Base-by-base conservation (phyloP, 2,888 invertebrate species). In the Clunio marinus region DNA sequence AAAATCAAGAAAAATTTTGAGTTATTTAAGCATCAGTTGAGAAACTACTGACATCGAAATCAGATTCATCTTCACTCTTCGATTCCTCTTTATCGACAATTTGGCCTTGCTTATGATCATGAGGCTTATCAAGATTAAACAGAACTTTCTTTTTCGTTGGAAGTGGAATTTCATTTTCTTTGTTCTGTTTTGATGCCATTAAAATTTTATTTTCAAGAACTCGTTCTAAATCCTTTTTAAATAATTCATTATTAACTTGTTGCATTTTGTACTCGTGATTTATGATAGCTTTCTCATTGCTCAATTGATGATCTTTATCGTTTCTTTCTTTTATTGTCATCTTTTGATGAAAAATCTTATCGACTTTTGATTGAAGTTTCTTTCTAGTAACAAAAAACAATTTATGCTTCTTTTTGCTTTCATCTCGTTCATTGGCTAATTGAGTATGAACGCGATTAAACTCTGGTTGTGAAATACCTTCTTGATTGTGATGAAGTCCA, bases 311-410 rank as follows among this genome's bases (percentile, higher is more conserved):
- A 41, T 10, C 10, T 10, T 41, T 41, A 10, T 41, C n/a, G 41
- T 3, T 3, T 41, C 41, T 41, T 32, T 8, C 8, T 8, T 32
- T 32, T 5, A n/a, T 41, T n/a, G n/a, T n/a, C n/a, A n/a, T n/a
- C n/a, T n/a, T 10, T 37, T 71, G 74, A 73, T 55, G 71, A 69
- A 0, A 74, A 74, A 69, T 71, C 20, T 75, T 76, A 2, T 76
- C 75, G 2, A 77, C 74, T 57, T 75, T 73, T 60, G 74, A 74
- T 2, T 74, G 74, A 15, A 77, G 73, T 67, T 74, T 75, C 70
- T 74, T 76, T 27, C 77, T 74, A 1, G 75, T 76, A 1, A 73
- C 73, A 70, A 74, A 74, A 70, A 75, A 77, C 8, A 74, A 70
- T 0, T 75, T 73, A 70, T 74, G 70, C 68, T 74, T 73, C 75